phyloP scores from a whole-genome alignment of 2,888 invertebrate genomes.

The Lapara coniferarum region DNA sequence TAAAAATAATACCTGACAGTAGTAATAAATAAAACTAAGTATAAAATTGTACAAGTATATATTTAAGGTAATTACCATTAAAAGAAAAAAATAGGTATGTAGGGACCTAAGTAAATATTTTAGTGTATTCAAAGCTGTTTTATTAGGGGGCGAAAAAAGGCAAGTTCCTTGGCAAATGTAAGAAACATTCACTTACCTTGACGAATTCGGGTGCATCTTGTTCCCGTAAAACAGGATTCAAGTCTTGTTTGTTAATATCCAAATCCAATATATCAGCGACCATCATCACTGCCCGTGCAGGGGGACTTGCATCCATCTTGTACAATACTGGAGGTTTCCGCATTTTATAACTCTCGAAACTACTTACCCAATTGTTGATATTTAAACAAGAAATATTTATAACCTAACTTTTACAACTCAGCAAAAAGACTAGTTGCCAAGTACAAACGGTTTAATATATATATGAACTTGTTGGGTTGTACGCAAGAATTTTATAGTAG shows the following conservation, averaged over 20 bases:
- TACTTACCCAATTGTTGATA: no score
- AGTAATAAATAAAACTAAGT: no score
- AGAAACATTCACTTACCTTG: slow-evolving; percentile 48
- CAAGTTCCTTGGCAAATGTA: no score
- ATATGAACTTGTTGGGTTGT: background rate
- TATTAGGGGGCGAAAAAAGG: no score
- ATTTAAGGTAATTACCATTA: no score
- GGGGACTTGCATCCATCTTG: slow-evolving; percentile 65
- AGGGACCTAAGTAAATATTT: no score
- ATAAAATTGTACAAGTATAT: no score
- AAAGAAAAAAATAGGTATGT: no score
- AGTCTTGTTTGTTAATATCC: slow-evolving; percentile 49
- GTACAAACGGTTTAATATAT: background rate
- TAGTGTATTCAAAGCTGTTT: no score
- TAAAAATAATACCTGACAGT: no score
- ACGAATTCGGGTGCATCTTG: slow-evolving; percentile 65
- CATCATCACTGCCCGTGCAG: slow-evolving; percentile 71
- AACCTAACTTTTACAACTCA: slow-evolving; percentile 4
- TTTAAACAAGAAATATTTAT: background rate
- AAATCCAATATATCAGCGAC: slow-evolving; percentile 62
- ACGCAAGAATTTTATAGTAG: no score
- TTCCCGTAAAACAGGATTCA: slow-evolving; percentile 67
- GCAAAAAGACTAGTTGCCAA: background rate
- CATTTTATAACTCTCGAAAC: slow-evolving; percentile 2
- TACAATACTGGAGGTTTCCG: slow-evolving; percentile 51